phyloP scores from a whole-genome alignment of 2,797 vertebrate species.

The Rhynchotus rufescens region DNA sequence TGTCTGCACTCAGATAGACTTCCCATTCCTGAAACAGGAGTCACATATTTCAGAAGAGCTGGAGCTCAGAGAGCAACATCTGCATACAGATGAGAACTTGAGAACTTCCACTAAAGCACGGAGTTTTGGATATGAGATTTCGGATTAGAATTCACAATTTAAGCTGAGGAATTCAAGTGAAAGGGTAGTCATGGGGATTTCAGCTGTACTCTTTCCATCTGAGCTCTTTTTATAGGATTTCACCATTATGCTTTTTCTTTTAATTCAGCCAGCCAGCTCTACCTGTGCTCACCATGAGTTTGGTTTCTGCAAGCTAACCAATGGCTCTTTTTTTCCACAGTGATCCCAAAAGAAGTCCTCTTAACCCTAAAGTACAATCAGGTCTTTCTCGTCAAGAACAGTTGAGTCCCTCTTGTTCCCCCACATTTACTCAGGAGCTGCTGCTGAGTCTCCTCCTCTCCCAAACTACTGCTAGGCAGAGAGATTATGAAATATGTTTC shows the following conservation, averaged over 20 bases:
- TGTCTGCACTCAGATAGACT: neutral
- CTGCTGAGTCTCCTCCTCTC: slow-evolving; percentile 56
- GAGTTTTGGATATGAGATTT: neutral
- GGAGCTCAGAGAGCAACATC: neutral
- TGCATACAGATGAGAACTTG: neutral
- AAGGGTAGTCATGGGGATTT: neutral
- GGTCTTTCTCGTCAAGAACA: slow-evolving; percentile 57
- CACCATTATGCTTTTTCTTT: neutral
- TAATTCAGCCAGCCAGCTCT: neutral
- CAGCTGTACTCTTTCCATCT: neutral
- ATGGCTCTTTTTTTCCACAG: slow-evolving; percentile 12
- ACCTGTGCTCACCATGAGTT: slow-evolving; percentile 4
- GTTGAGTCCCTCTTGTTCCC: slow-evolving; percentile 54
- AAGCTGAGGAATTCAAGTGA: neutral
- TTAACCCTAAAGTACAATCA: slow-evolving; percentile 46
- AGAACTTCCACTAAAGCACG: neutral
- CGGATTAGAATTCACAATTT: neutral
- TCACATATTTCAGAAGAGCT: neutral
- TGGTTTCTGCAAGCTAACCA: neutral
- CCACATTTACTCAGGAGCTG: slow-evolving; percentile 49
- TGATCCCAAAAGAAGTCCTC: slow-evolving; percentile 44
- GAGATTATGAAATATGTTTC: slow-evolving; percentile 75
- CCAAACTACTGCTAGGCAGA: slow-evolving; percentile 52
- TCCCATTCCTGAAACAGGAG: neutral
- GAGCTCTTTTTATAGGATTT: neutral